Conservation (phyloP, 2,888 invertebrate species). For the Nephrotoma appendiculata region DNA sequence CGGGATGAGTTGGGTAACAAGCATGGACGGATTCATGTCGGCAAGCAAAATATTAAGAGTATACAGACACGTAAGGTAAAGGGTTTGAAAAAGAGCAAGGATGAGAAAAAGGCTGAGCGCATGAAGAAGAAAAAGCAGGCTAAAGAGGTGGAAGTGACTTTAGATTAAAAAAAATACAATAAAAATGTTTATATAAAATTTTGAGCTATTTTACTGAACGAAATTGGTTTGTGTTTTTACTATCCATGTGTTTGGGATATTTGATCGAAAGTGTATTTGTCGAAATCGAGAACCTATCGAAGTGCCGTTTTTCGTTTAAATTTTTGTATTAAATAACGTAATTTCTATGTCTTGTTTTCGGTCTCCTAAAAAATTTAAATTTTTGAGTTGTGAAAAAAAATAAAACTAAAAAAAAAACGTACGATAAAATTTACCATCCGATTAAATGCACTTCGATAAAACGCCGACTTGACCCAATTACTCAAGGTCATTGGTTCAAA, state of each 20-base stretch:
- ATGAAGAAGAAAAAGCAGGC: background rate
- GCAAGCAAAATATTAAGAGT: conserved; percentile 69
- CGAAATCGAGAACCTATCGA: background rate
- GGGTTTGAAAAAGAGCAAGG: conserved; percentile 60
- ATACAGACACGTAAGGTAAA: conserved; percentile 87
- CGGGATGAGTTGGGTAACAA: conserved; percentile 78
- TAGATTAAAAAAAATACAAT: background rate
- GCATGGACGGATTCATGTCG: conserved; percentile 85
- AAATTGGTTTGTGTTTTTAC: background rate
- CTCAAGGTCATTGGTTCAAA: background rate
- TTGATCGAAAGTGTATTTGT: background rate
- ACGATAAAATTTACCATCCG: no score
- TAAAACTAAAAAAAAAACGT: no score
- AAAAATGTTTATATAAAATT: background rate
- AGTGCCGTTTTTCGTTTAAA: no score
- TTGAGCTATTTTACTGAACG: background rate
- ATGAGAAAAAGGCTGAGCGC: conserved; percentile 45
- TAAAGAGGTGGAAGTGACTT: background rate
- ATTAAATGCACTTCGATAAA: background rate
- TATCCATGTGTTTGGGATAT: background rate
- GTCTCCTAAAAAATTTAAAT: no score
- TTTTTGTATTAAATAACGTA: no score
- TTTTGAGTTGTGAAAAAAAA: no score
- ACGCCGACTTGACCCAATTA: background rate
- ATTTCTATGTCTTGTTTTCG: no score